Evolutionary conservation across 1,140 invertebrate genomes (phyloP).

Genomic region (Lepidostoma basale): DNA sequence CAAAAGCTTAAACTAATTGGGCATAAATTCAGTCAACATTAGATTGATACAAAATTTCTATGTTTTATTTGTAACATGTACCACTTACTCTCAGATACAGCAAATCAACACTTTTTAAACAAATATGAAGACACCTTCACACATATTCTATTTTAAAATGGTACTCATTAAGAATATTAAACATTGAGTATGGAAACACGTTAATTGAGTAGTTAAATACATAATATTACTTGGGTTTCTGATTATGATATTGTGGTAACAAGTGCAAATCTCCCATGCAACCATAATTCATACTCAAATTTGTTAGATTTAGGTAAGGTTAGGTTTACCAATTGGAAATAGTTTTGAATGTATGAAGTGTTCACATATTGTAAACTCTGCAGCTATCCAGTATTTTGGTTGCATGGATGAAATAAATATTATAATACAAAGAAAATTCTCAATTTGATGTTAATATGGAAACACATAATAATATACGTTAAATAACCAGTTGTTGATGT

Average conservation of each 20-base stretch:
- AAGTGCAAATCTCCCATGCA: too few relatives aligned
- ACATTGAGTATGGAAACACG: slow-evolving; percentile 4
- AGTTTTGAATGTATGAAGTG: background rate
- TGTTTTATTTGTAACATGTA: background rate
- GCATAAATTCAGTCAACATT: slow-evolving; percentile 12
- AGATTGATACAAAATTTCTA: slow-evolving; percentile 13
- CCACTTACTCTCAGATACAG: background rate
- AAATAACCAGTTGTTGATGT: too few relatives aligned
- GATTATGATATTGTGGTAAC: slow-evolving; percentile 12
- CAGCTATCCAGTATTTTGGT: too few relatives aligned
- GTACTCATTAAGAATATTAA: background rate
- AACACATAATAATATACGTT: too few relatives aligned
- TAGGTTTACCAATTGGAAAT: background rate
- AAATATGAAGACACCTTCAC: background rate
- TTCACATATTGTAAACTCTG: too few relatives aligned
- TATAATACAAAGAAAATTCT: too few relatives aligned
- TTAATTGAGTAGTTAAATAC: too few relatives aligned
- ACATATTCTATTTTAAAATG: slow-evolving; percentile 18
- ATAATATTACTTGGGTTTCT: background rate
- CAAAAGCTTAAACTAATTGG: slow-evolving; percentile 22
- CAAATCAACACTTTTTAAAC: slow-evolving; percentile 2
- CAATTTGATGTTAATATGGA: too few relatives aligned
- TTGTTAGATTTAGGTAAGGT: background rate
- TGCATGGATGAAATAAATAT: too few relatives aligned
- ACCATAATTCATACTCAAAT: slow-evolving; percentile 3